Evolutionary conservation across 2,888 invertebrate species (phyloP).

Genomic region (Cactoblastis cactorum): DNA sequence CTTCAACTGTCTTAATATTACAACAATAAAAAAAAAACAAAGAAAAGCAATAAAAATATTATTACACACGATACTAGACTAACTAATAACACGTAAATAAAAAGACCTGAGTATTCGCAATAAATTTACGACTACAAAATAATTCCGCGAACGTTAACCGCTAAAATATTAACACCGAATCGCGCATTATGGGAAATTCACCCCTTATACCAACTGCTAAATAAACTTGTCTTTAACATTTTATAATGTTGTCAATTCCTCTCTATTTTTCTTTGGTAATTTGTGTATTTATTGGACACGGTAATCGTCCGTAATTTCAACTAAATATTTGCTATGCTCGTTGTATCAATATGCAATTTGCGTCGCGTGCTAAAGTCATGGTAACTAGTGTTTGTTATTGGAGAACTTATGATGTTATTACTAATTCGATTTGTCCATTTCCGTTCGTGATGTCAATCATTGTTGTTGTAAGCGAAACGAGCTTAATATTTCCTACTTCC

Average conservation of each 20-base stretch:
- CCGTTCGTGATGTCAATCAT: too few relatives aligned
- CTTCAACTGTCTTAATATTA: too few relatives aligned
- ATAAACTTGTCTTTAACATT: constrained; percentile 49
- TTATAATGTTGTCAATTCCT: constrained; percentile 47
- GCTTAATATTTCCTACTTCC: too few relatives aligned
- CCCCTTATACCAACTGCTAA: constrained; percentile 66
- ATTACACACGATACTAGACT: too few relatives aligned
- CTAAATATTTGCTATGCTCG: constrained; percentile 36
- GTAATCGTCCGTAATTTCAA: constrained; percentile 59
- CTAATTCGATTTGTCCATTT: background rate
- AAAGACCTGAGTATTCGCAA: background rate
- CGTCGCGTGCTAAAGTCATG: background rate
- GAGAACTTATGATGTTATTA: background rate
- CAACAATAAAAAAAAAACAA: too few relatives aligned
- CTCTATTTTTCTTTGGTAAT: constrained; percentile 55
- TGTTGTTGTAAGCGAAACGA: too few relatives aligned
- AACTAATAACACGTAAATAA: too few relatives aligned
- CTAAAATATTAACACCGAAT: constrained; percentile 66
- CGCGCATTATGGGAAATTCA: constrained; percentile 69
- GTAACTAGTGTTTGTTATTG: background rate
- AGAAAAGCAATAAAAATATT: too few relatives aligned
- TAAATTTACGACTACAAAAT: too few relatives aligned
- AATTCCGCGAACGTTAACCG: constrained; percentile 49
- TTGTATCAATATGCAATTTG: constrained; percentile 12
- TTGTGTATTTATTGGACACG: constrained; percentile 60